Evolutionary conservation across 2,888 invertebrate genomes (phyloP), one percentile per base, ranked within the genome.

Genomic region (Amphipoea oculea): DNA sequence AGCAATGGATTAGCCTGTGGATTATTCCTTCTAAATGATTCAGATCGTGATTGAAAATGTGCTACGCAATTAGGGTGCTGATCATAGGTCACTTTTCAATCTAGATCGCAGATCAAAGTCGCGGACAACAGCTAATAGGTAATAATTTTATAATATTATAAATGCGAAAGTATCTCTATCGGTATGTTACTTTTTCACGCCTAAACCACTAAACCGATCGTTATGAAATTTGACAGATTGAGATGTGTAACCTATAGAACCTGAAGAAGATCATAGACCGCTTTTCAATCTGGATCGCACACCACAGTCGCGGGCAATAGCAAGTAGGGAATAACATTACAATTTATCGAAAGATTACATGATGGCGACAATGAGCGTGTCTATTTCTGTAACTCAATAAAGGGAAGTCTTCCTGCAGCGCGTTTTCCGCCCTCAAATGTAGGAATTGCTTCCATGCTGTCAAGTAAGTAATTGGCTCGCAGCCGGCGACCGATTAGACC

Each of bases 381-480:
- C 93, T 94, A 94, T 94, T 94, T 94, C 90, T 93, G 95, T 94
- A 94, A 92, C 93, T 93, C 91, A 94, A 95, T 95, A 95, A 96
- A 95, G 94, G 96, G 96, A 96, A 96, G 95, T 95, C 94, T 96
- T 96, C 95, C 96, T 96, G 95, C 94, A 92, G 93, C 92, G 93
- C 95, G 89, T 88, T 96, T 96, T 96, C 96, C 96, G 96, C 95
- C 95, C 95, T 95, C 96, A 96, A 96, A 96, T 96, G 96, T 95
- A 95, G 95, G 96, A 96, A 96, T 96, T 96, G 95, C 96, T 96
- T 96, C 96, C 96, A 96, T 94, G 94, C 95, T 95, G 95, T 94
- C 95, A 96, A 96, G 93, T 96, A 95, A 95, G 94, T 96, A 96
- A 97, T 96, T 96, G 96, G 92, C 94, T 94, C 95, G 91, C 96